Base-by-base conservation (phyloP, 2,797 vertebrate species). In the Falco columbarius region DNA sequence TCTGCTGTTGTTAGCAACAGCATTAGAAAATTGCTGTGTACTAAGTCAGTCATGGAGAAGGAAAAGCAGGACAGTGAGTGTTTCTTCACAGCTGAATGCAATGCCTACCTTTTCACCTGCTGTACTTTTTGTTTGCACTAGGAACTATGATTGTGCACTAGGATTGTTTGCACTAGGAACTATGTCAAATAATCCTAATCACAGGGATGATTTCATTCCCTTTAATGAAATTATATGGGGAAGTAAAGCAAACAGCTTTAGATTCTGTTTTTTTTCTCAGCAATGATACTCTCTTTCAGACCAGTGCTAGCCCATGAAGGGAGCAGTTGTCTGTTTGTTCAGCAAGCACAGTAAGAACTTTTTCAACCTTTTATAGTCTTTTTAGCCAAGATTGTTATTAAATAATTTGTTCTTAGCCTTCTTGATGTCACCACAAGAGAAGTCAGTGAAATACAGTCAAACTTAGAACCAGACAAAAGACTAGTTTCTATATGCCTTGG, bases 1-100 rank as follows among this genome's bases (percentile, higher is more conserved):
- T 56, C 90, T 87, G 84, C 92, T 96, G 72, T 96, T 97, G 97
- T 97, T 94, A 91, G 30, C 40, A 51, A 74, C 66, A 89, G 54
- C 76, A 72, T 94, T 95, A 96, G 86, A 95, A 96, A 96, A 94
- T 81, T 86, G 59, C 87, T 76, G 73, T 67, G 65, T 72, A 81
- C 44, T 59, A 61, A 83, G 47, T 66, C 68, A 82, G 74, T 77
- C 79, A 38, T 30, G 36, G 67, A 71, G 81, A 83, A 95, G 68
- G 92, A 95, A 82, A 75, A 90, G 32, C 61, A 66, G 47, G 47
- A 93, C 12, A 38, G 71, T 87, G 86, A 73, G 40, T 23, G 8
- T 82, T 89, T 90, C 93, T 96, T 81, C 30, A 71, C 7, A 14
- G 63, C 38, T 67, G 68, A 85, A 65, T 67, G 27, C 42, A 83